A percentile compares a stretch with the other conserved stretches of the same genome.
Evolutionary conservation across 2,888 invertebrate species (phyloP).

Genomic region (Limnephilus rhombicus): DNA sequence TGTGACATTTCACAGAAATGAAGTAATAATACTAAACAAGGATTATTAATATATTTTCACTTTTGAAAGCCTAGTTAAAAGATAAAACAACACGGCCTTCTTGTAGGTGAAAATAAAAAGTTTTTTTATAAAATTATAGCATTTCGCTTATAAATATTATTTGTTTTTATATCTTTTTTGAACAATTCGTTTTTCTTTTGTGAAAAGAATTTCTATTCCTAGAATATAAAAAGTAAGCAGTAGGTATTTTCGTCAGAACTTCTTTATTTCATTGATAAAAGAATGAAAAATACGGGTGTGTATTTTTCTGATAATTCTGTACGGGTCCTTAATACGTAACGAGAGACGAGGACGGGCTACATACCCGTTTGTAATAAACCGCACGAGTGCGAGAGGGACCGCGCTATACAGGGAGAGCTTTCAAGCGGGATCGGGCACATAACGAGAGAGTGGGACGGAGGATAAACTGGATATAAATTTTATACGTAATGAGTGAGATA

Average conservation of each 20-base stretch:
- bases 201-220: neutral
- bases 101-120: neutral
- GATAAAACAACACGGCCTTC: too few relatives aligned
- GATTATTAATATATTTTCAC: too few relatives aligned
- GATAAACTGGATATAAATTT: conserved; percentile 31
- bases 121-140: too few relatives aligned
- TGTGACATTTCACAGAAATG: too few relatives aligned
- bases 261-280: conserved; percentile 1
- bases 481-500: conserved; percentile 51
- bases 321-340: conserved; percentile 54
- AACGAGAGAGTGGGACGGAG: conserved; percentile 32
- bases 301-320: conserved; percentile 43
- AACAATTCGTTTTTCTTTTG: neutral
- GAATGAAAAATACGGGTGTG: neutral
- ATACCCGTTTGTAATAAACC: conserved; percentile 48
- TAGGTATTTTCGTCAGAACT: neutral
- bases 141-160: neutral
- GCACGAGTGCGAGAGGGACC: conserved; percentile 45
- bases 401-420: conserved; percentile 44
- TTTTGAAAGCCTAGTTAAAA: too few relatives aligned
- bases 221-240: neutral
- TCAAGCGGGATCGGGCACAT: conserved; percentile 18
- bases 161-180: neutral
- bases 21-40: too few relatives aligned
- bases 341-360: conserved; percentile 45